Evolutionary conservation across 1,140 invertebrate genomes (phyloP).

Genomic region (Ephestia elutella): DNA sequence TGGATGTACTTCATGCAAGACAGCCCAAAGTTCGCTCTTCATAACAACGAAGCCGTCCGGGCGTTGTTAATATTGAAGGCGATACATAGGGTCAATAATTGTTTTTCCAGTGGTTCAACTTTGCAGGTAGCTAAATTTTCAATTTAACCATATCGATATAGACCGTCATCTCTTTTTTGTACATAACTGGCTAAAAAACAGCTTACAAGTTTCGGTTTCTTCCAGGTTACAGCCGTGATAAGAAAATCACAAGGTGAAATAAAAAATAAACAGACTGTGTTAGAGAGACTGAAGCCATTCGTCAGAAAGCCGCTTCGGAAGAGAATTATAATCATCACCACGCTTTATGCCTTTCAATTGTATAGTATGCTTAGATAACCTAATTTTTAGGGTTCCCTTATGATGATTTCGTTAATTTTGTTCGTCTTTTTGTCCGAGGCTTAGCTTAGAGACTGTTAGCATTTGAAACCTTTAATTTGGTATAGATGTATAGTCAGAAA

Average conservation of each 20-base stretch:
- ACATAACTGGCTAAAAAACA: no score
- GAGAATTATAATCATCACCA: not conserved
- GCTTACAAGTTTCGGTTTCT: not conserved
- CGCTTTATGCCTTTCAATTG: not conserved
- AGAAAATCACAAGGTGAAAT: not conserved
- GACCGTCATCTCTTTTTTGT: no score
- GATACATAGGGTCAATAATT: slow-evolving; percentile 35
- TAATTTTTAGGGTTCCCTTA: not conserved
- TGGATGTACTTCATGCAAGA: slow-evolving; percentile 43
- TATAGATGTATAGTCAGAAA: no score
- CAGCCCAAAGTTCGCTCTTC: slow-evolving; percentile 47
- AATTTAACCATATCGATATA: no score
- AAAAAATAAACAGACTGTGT: not conserved
- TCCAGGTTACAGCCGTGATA: not conserved
- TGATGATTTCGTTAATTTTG: no score
- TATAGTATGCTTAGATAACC: not conserved
- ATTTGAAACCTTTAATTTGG: no score
- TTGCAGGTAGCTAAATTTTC: no score
- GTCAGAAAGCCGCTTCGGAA: not conserved
- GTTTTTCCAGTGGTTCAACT: not conserved
- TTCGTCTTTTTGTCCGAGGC: no score
- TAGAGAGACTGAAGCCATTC: not conserved
- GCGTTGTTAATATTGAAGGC: slow-evolving; percentile 33
- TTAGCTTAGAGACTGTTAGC: no score
- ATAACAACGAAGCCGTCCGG: slow-evolving; percentile 28